Evolutionary conservation across 2,888 invertebrate species (phyloP).

Genomic region (Caenorhabditis sulstoni): DNA sequence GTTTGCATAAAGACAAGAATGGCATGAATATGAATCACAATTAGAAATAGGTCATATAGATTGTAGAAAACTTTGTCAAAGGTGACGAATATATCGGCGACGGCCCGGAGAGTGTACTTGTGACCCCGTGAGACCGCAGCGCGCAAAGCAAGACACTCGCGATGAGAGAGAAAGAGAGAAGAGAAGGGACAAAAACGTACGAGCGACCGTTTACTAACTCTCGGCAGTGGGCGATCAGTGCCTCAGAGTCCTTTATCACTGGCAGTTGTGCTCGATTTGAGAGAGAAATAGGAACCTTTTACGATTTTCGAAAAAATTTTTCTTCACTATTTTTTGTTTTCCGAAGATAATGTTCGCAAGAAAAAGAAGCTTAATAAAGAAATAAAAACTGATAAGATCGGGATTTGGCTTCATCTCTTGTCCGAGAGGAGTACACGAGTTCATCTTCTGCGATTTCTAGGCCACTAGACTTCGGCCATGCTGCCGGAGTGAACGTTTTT

Average conservation of each 20-base stretch:
- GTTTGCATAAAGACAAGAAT: not conserved
- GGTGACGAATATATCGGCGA: constrained; percentile 51
- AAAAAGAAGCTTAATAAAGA: not conserved
- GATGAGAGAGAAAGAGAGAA: not conserved
- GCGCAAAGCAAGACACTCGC: constrained; percentile 20
- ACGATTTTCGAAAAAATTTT: too few relatives aligned
- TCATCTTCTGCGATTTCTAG: not conserved
- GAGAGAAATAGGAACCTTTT: constrained; percentile 32
- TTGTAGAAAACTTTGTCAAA: constrained; percentile 39
- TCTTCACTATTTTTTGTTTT: too few relatives aligned
- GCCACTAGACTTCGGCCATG: constrained; percentile 7
- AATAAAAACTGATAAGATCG: constrained; percentile 17
- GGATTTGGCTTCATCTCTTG: constrained; percentile 11
- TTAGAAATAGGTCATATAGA: constrained; percentile 26
- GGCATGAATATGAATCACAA: not conserved
- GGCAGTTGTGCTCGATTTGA: constrained; percentile 5
- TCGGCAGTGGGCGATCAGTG: constrained; percentile 29
- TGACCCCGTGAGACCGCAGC: constrained; percentile 25
- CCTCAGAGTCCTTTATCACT: constrained; percentile 35
- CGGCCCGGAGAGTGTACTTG: constrained; percentile 22
- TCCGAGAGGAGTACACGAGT: constrained; percentile 47
- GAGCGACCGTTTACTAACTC: constrained; percentile 29
- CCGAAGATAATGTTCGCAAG: too few relatives aligned
- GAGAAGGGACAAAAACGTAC: constrained; percentile 33
- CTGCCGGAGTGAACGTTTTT: not conserved